Base-by-base conservation (phyloP, 2,797 vertebrate genomes). In the Coilia nasus region DNA sequence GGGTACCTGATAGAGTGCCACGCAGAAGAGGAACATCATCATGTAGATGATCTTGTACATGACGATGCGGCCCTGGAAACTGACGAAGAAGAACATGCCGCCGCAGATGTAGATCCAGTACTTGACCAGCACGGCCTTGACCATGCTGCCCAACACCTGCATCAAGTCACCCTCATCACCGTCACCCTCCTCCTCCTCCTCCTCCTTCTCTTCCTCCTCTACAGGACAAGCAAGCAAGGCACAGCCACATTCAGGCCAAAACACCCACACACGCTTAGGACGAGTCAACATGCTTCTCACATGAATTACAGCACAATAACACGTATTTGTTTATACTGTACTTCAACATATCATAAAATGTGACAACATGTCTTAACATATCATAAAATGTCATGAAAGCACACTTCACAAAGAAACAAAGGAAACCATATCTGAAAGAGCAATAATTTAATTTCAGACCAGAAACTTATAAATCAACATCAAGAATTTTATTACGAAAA, bases 41-140 rank as follows among this genome's bases (percentile, higher is more conserved):
- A 99, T 99, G 93, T 99, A 99, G 96, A 99, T 96, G 93, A 99
- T 99, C 95, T 99, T 99, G 95, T 99, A 99, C 96, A 99, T 97
- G 93, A 97, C 98, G 4, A 97, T 97, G 89, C 93, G 95, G 67
- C 98, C 98, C 92, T 99, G 97, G 62, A 99, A 99, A 96, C 98
- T 99, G 94, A 99, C 98, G 1, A 99, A 95, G 96, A 99, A 99
- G 96, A 99, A 99, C 98, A 99, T 99, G 90, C 97, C 97, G 0
- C 98, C 97, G 0, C 98, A 99, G 90, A 99, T 95, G 41, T 99
- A 99, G 94, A 99, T 97, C 98, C 98, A 99, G 92, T 99, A 99
- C 89, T 99, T 99, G 88, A 99, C 94, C 94, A 99, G 96, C 94
- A 99, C 86, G 85, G 96, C 97, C 96, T 97, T 98, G 92, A 99